These are phyloP conservation scores for Chelonia mydas DNA, from an alignment of 2,797 vertebrate genomes.

Conservation along the genomic window DNA sequence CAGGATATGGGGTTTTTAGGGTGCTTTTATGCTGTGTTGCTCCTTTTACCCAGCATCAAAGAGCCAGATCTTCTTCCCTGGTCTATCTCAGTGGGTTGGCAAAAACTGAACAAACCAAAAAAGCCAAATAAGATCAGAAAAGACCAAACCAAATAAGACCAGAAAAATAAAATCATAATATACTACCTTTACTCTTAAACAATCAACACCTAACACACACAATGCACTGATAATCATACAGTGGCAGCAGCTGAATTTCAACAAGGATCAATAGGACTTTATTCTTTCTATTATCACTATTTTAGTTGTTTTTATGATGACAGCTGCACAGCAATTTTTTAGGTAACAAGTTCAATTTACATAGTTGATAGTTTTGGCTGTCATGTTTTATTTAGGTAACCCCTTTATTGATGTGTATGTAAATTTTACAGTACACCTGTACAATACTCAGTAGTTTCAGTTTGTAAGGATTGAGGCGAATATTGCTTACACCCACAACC, in stretches of 20 bases:
- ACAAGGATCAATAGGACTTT: background rate
- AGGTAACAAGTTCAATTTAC: background rate
- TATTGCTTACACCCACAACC: background rate
- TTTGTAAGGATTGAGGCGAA: background rate
- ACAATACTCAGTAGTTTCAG: background rate
- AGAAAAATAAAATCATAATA: background rate
- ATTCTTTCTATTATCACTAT: background rate
- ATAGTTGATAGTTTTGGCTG: background rate
- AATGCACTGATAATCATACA: background rate
- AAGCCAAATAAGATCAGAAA: background rate
- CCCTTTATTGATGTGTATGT: fast-evolving
- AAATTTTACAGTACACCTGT: fast-evolving
- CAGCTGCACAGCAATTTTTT: background rate
- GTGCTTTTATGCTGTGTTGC: fast-evolving
- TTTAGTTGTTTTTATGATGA: background rate
- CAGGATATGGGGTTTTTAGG: fast-evolving
- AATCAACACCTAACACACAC: background rate
- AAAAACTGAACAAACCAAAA: fast-evolving
- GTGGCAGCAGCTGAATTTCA: background rate
- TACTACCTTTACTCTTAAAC: background rate
- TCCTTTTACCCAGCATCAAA: fast-evolving
- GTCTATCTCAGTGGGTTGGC: background rate
- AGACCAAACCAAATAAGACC: background rate
- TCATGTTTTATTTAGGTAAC: background rate
- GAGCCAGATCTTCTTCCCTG: background rate